Evolutionary conservation across 2,797 vertebrate species (phyloP).

Genomic region (Alauda arvensis): DNA sequence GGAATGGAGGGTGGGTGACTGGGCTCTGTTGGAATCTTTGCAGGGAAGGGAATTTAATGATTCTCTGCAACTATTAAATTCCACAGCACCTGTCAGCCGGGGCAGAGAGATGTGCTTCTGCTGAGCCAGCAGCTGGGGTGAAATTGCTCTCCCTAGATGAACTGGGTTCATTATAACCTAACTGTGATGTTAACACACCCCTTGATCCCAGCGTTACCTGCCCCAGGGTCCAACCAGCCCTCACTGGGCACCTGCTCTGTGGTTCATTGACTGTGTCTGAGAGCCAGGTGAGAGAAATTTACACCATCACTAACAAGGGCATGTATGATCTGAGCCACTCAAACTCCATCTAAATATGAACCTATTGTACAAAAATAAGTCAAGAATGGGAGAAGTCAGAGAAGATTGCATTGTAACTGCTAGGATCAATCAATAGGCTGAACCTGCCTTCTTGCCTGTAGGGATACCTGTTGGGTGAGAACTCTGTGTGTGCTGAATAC

Average conservation of each 20-base stretch:
- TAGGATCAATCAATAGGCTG: neutral
- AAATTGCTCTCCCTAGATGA: neutral
- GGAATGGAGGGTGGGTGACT: no score
- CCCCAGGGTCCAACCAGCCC: neutral
- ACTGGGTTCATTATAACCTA: neutral
- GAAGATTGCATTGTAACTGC: neutral
- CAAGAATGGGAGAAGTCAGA: neutral
- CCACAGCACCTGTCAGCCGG: neutral
- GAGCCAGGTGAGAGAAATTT: neutral
- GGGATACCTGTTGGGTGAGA: neutral
- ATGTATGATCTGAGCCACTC: neutral
- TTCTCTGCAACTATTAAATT: neutral
- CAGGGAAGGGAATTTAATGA: neutral
- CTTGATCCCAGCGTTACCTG: neutral
- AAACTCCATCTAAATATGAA: no score
- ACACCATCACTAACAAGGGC: neutral
- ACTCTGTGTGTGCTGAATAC: neutral
- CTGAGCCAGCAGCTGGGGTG: neutral
- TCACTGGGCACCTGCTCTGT: neutral
- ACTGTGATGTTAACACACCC: neutral
- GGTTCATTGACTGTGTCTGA: neutral
- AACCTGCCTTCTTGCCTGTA: no score
- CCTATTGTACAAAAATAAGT: neutral
- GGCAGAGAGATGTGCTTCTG: neutral
- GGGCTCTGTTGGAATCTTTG: neutral